phyloP scores from a whole-genome alignment of 2,888 invertebrate genomes.

The Pyrochroa serraticornis region DNA sequence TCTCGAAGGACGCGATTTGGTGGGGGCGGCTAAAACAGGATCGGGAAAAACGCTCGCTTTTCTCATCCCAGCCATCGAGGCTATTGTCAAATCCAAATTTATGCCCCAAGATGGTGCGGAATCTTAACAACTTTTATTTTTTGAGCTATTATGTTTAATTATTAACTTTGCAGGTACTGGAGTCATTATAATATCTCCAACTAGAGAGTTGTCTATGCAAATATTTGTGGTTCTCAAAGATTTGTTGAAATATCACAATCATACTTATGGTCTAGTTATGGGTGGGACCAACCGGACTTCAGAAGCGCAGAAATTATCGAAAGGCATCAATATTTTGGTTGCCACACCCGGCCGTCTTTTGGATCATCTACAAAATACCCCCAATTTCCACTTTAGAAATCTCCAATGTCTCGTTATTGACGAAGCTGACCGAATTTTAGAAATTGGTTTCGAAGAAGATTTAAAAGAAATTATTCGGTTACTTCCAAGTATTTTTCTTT shows the following conservation, averaged over 20 bases:
- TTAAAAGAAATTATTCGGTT: conserved; percentile 91
- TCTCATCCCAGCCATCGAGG: conserved; percentile 92
- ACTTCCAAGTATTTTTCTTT: conserved; percentile 82
- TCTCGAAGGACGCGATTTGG: conserved; percentile 89
- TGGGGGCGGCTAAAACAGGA: conserved; percentile 95
- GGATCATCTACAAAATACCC: conserved; percentile 89
- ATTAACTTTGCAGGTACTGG: conserved; percentile 82
- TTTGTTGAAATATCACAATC: conserved; percentile 87
- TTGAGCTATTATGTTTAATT: too few species aligned
- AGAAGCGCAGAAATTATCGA: conserved; percentile 88
- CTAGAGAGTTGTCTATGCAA: conserved; percentile 96
- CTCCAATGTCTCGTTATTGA: conserved; percentile 94
- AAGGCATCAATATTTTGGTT: conserved; percentile 91
- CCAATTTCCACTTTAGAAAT: conserved; percentile 92
- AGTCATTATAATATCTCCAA: conserved; percentile 94
- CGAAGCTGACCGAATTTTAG: conserved; percentile 97
- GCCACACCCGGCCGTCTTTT: conserved; percentile 95
- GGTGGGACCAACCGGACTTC: conserved; percentile 91
- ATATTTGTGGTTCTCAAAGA: conserved; percentile 97
- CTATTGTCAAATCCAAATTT: conserved; percentile 87
- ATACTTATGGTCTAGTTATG: conserved; percentile 94
- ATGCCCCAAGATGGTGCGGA: conserved; percentile 86
- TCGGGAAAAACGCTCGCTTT: conserved; percentile 97
- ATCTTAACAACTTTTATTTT: too few species aligned
- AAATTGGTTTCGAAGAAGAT: conserved; percentile 98